These are phyloP conservation scores for Dyspetes luteomarginatus DNA, from an alignment of 2,888 invertebrate genomes.

Conservation along the genomic window DNA sequence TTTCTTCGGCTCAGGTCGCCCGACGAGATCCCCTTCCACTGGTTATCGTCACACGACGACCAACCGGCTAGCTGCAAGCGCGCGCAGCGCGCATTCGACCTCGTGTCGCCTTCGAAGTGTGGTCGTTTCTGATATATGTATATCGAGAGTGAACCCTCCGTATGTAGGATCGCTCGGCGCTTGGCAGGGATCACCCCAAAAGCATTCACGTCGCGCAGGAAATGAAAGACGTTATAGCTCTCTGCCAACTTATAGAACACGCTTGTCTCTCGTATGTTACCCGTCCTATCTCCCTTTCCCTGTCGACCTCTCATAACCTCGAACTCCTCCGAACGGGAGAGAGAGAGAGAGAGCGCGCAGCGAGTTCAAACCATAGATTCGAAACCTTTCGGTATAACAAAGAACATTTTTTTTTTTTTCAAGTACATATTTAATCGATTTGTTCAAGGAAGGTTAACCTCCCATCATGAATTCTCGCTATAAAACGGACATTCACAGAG, in stretches of 20 bases:
- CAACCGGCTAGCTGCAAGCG: slow-evolving; percentile 49
- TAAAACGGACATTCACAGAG: neutral
- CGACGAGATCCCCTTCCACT: slow-evolving; percentile 19
- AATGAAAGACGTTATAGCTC: slow-evolving; percentile 49
- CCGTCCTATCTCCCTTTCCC: neutral
- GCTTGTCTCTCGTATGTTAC: slow-evolving; percentile 25
- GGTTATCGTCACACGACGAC: slow-evolving; percentile 40
- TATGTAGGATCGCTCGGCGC: neutral
- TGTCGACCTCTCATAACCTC: slow-evolving; percentile 14
- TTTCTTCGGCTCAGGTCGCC: slow-evolving; percentile 18
- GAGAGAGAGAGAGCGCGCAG: neutral
- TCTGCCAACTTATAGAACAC: slow-evolving; percentile 8
- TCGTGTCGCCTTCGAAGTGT: slow-evolving; percentile 72
- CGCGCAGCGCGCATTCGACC: slow-evolving; percentile 84
- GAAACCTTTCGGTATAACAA: neutral
- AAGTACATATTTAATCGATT: neutral
- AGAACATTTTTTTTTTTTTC: neutral
- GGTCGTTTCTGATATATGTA: slow-evolving; percentile 29
- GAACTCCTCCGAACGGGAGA: slow-evolving; percentile 3
- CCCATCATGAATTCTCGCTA: neutral
- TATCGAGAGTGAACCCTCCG: neutral
- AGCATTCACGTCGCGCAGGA: slow-evolving; percentile 51
- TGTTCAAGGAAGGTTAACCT: neutral
- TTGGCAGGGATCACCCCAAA: slow-evolving; percentile 1
- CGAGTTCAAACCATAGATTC: neutral